These are phyloP conservation scores for Brachyistius frenatus DNA, from an alignment of 2,113 vertebrate species.

Conservation along the genomic window DNA sequence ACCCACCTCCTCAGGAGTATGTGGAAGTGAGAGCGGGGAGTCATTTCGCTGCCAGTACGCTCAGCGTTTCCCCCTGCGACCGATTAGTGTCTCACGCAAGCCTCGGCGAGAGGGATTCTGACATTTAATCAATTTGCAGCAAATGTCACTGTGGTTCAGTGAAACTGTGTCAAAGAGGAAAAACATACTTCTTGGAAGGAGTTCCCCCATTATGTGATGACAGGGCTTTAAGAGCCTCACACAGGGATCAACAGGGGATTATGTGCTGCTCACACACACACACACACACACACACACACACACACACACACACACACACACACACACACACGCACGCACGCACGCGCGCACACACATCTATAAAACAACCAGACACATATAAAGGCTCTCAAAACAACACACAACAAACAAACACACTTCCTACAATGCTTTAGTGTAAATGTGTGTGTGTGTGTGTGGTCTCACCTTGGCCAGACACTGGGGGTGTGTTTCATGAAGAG, in stretches of 20 bases:
- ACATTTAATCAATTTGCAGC: conserved; percentile 55
- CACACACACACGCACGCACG: no score
- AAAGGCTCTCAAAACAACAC: background rate
- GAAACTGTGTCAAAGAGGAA: conserved; percentile 27
- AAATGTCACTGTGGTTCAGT: conserved; percentile 37
- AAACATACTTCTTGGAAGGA: conserved; percentile 25
- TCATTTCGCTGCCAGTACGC: conserved; percentile 33
- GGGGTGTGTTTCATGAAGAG: conserved; percentile 88
- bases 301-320: background rate
- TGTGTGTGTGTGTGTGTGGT: conserved; percentile 44
- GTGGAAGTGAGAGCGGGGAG: conserved; percentile 31
- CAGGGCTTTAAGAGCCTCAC: background rate
- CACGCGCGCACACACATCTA: background rate
- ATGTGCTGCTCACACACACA: background rate
- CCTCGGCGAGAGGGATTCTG: conserved; percentile 50
- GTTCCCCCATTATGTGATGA: conserved; percentile 33
- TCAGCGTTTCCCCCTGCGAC: conserved; percentile 49
- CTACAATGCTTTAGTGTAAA: conserved; percentile 14
- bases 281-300: background rate
- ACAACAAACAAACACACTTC: conserved; percentile 44
- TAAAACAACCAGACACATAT: conserved; percentile 32
- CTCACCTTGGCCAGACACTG: conserved; percentile 92
- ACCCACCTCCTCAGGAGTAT: conserved; percentile 45
- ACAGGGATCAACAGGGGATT: background rate
- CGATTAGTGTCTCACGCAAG: conserved; percentile 71